Conservation (phyloP, 2,113 vertebrate species). For the Pseudorhombus dupliciocellatus region DNA sequence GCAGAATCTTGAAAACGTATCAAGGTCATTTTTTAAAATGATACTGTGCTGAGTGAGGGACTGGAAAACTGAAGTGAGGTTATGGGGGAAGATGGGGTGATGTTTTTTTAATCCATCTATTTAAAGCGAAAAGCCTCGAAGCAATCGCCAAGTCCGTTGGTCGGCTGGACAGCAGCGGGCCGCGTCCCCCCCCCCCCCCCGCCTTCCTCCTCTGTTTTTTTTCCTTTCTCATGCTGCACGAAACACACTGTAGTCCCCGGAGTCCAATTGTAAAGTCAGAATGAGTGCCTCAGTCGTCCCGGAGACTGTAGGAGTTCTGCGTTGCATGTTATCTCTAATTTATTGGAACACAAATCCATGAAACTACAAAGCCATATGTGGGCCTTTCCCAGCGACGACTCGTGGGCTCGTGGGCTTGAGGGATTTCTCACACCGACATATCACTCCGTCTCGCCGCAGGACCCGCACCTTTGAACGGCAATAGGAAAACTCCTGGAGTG, state of each 20-base stretch:
- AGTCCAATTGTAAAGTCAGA: constrained; percentile 66
- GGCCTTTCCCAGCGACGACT: constrained; percentile 48
- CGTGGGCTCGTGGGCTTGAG: constrained; percentile 15
- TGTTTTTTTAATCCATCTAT: constrained; percentile 53
- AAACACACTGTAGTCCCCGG: constrained; percentile 28
- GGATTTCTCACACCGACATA: constrained; percentile 40
- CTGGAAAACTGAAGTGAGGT: constrained; percentile 71
- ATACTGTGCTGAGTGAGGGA: constrained; percentile 88
- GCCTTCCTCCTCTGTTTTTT: background rate
- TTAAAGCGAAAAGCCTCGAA: background rate
- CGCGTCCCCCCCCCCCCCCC: background rate
- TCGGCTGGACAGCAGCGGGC: background rate
- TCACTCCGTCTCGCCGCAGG: constrained; percentile 52
- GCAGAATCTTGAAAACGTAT: constrained; percentile 84
- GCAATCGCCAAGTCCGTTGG: background rate
- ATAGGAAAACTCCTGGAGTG: constrained; percentile 53
- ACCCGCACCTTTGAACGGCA: constrained; percentile 39
- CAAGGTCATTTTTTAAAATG: constrained; percentile 82
- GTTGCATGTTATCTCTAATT: constrained; percentile 51
- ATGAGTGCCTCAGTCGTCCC: constrained; percentile 64
- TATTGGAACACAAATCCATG: constrained; percentile 21
- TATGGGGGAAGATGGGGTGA: constrained; percentile 54
- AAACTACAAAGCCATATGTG: constrained; percentile 34
- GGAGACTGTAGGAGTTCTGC: constrained; percentile 53
- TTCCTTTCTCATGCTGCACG: background rate